phyloP scores from a whole-genome alignment of 2,888 invertebrate species.

The Achlya flavicornis region DNA sequence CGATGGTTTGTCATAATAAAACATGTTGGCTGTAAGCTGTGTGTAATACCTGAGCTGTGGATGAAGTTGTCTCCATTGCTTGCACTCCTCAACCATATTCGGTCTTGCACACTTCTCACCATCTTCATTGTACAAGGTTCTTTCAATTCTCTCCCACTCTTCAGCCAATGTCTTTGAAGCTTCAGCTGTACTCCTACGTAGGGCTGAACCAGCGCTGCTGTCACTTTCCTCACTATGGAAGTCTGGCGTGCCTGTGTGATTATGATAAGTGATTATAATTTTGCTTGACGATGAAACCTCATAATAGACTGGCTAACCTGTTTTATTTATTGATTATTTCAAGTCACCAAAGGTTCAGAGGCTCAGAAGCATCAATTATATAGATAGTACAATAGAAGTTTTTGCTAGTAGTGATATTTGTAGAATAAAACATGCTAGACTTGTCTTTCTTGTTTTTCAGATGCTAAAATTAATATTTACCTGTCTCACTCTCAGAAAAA shows the following conservation, averaged over 20 bases:
- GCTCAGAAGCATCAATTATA: neutral
- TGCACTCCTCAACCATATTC: constrained; percentile 83
- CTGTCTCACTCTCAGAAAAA: constrained; percentile 76
- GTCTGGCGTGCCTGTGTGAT: constrained; percentile 67
- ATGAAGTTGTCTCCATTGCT: constrained; percentile 83
- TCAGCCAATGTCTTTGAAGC: constrained; percentile 76
- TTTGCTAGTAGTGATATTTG: too few relatives aligned
- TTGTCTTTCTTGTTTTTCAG: too few relatives aligned
- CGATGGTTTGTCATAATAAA: too few relatives aligned
- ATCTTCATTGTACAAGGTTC: constrained; percentile 81
- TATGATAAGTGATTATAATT: neutral
- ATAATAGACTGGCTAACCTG: too few relatives aligned
- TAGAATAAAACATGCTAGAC: too few relatives aligned
- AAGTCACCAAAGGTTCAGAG: too few relatives aligned
- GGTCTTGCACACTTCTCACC: constrained; percentile 74
- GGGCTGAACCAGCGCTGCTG: constrained; percentile 80
- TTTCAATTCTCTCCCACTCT: constrained; percentile 84
- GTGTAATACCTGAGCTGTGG: constrained; percentile 80
- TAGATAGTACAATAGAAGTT: too few relatives aligned
- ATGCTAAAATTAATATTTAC: constrained; percentile 36
- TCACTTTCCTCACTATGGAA: constrained; percentile 79
- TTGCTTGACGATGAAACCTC: too few relatives aligned
- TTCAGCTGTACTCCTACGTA: constrained; percentile 77
- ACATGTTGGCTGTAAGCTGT: neutral
- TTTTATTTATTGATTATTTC: too few relatives aligned